phyloP scores from a whole-genome alignment of 1,140 invertebrate genomes.

The Drosophila azteca region DNA sequence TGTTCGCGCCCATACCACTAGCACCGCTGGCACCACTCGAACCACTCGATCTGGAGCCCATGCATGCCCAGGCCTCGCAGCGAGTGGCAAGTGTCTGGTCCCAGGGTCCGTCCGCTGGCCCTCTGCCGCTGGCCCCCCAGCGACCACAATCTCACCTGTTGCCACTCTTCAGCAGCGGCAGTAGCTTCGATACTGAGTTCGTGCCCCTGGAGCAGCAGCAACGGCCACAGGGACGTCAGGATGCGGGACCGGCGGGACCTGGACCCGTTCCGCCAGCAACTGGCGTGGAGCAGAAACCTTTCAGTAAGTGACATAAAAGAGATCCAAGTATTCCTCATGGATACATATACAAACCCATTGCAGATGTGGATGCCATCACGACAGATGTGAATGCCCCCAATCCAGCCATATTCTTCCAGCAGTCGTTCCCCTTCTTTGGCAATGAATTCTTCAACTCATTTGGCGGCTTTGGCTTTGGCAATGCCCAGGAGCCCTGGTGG shows the following conservation, averaged over 20 bases:
- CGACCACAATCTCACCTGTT: conserved; percentile 64
- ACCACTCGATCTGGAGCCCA: conserved; percentile 62
- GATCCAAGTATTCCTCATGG: too few relatives aligned
- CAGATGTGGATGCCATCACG: conserved; percentile 73
- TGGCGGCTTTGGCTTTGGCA: conserved; percentile 72
- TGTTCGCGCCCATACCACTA: conserved; percentile 58
- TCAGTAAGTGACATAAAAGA: conserved; percentile 56
- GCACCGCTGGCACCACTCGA: conserved; percentile 65
- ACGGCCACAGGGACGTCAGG: conserved; percentile 58
- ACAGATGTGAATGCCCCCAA: conserved; percentile 73
- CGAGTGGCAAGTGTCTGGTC: conserved; percentile 65
- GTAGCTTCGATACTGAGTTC: conserved; percentile 69
- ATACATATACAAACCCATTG: too few relatives aligned
- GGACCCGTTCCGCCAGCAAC: conserved; percentile 2
- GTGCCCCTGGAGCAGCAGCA: conserved; percentile 72
- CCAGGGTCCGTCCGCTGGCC: conserved; percentile 33
- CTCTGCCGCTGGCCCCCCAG: conserved; percentile 49
- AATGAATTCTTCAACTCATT: conserved; percentile 80
- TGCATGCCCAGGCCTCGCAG: conserved; percentile 68
- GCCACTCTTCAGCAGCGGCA: conserved; percentile 56
- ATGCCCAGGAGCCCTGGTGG: conserved; percentile 82
- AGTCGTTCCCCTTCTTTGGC: conserved; percentile 81
- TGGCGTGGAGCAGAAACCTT: conserved; percentile 64
- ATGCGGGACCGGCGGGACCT: conserved; percentile 12
- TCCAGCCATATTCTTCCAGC: conserved; percentile 76